Base-by-base conservation (phyloP, 1,140 invertebrate species). In the Periplaneta americana region DNA sequence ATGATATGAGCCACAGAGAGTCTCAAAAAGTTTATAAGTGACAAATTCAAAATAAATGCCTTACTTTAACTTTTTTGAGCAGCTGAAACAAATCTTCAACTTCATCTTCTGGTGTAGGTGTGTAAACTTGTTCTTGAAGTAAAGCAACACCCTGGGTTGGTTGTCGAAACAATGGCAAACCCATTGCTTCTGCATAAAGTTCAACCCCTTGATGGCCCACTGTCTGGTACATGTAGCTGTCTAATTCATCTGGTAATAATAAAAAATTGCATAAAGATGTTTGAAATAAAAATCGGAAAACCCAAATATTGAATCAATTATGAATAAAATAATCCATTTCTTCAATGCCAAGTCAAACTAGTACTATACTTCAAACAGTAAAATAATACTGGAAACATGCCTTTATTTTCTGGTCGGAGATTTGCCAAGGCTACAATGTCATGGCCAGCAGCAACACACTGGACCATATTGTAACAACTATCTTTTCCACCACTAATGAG, bases 161-260 rank as follows among this genome's bases (percentile, higher is more conserved):
- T 85, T 95, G 93, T 84, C 96, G 91, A 88, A 95, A 99, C 10
- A 99, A 88, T 18, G 98, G 98, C 82, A 99, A 88, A 3, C 93
- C 95, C 93, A 99, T 96, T 2, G 98, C 98, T 88, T 98, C 94
- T 57, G 97, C 96, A 88, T 98, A 97, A 82, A 96, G 91, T 80
- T 95, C 93, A 83, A 99, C 94, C 36, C 95, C 97, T 91, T 98
- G 95, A 89, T 98, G 96, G 15, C 98, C 99, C 79, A 99, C 98
- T 79, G 97, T 98, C 91, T 99, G 98, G 87, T 99, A 99, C 98
- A 99, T 99, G 86, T 97, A 99, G 86, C 98, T 99, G 89, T 99
- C 98, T 83, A 99, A 88, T 88, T 99, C 98, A 92, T 97, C 96
- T 96, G 85, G 28, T 89, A 77, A 33, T 18, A 87, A 82, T 8